phyloP scores from a whole-genome alignment of 2,113 vertebrate species.

The Petroica traversi region DNA sequence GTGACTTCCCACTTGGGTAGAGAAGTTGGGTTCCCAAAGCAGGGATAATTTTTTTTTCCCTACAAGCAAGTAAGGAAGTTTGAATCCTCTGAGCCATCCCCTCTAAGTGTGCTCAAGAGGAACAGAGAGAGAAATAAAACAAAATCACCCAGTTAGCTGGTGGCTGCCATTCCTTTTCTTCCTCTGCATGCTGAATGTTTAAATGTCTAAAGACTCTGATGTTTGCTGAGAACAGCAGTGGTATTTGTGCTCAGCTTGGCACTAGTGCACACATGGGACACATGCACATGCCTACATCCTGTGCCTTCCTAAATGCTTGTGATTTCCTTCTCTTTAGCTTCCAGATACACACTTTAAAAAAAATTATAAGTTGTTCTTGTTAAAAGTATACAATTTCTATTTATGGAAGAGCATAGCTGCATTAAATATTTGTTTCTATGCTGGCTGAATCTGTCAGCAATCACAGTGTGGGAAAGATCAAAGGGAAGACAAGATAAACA shows the following conservation, averaged over 20 bases:
- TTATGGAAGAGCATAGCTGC: background rate
- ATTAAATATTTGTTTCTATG: conserved; percentile 4
- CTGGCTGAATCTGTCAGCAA: conserved; percentile 9
- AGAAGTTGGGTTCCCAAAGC: conserved; percentile 35
- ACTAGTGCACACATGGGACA: background rate
- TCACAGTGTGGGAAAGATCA: conserved; percentile 1
- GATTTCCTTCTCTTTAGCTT: background rate
- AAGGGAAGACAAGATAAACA: background rate
- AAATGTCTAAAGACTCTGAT: background rate
- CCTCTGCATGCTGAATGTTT: background rate
- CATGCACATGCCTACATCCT: background rate
- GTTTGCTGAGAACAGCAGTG: background rate
- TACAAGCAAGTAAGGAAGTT: background rate
- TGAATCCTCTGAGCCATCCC: conserved; percentile 3
- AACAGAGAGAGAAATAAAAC: conserved; percentile 25
- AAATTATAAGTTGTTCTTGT: background rate
- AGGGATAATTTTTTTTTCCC: background rate
- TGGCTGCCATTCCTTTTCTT: background rate
- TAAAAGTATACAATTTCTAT: background rate
- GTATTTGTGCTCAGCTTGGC: background rate
- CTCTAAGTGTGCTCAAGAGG: background rate
- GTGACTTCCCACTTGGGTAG: conserved; percentile 19
- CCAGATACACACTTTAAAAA: fast-evolving
- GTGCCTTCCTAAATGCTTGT: background rate
- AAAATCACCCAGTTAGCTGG: conserved; percentile 7